A percentile compares a stretch with the other conserved stretches of the same genome.
Conservation (phyloP, 2,113 vertebrate genomes). For the Sceloporus tristichus region DNA sequence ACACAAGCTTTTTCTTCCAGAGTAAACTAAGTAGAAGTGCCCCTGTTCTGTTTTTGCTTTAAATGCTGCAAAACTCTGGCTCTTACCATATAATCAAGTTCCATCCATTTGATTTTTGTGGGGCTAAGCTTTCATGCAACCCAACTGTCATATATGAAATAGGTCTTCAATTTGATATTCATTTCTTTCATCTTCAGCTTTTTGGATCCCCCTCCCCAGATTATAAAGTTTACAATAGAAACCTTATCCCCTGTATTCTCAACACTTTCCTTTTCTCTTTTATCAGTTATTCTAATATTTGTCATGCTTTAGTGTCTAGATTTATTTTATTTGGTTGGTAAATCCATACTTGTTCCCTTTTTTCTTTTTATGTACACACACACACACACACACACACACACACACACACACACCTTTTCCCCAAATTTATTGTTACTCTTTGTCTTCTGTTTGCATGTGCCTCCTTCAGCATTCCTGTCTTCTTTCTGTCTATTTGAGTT, state of each 20-base stretch:
- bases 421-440: neutral
- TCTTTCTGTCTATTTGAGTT: constrained; percentile 36
- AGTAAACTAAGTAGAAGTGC: constrained; percentile 33
- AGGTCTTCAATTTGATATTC: constrained; percentile 49
- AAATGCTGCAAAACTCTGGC: constrained; percentile 36
- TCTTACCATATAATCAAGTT: constrained; percentile 38
- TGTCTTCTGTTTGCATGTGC: constrained; percentile 32
- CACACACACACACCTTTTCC: neutral
- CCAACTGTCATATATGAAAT: constrained; percentile 50
- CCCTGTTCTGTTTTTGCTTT: constrained; percentile 32
- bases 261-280: constrained; percentile 31
- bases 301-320: constrained; percentile 47
- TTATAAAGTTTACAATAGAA: constrained; percentile 26
- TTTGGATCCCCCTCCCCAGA: constrained; percentile 25
- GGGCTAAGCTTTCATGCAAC: constrained; percentile 43
- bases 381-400: too few relatives aligned
- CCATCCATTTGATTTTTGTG: constrained; percentile 26
- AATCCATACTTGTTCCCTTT: constrained; percentile 30
- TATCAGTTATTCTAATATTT: constrained; percentile 44
- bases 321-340: constrained; percentile 32
- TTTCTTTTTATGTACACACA: constrained; percentile 17
- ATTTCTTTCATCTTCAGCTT: constrained; percentile 31
- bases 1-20: neutral
- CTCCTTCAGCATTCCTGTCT: constrained; percentile 42
- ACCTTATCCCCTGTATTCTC: constrained; percentile 52